phyloP scores from a whole-genome alignment of 92 coral and sea anemone species.

The Porites rus region DNA sequence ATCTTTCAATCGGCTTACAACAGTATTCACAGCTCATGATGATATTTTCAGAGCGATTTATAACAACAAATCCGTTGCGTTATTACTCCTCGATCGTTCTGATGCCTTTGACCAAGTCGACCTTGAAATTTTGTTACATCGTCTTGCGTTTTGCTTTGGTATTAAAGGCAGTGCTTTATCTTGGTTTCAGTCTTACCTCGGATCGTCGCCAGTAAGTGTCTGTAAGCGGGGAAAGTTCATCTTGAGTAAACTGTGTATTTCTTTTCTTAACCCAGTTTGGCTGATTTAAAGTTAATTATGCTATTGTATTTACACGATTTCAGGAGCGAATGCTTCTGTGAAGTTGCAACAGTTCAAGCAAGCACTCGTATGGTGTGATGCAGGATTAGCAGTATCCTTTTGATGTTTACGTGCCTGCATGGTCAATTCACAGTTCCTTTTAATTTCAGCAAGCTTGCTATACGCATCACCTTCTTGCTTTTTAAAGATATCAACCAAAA shows the following conservation, averaged over 20 bases:
- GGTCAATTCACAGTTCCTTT: too few relatives aligned
- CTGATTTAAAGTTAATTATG: too few relatives aligned
- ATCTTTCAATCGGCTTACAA: slow-evolving; percentile 56
- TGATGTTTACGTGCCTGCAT: too few relatives aligned
- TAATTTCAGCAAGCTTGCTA: too few relatives aligned
- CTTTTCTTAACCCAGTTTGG: too few relatives aligned
- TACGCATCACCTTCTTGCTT: too few relatives aligned
- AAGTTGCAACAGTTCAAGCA: too few relatives aligned
- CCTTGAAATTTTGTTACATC: slow-evolving; percentile 6
- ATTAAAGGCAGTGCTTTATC: slow-evolving; percentile 5
- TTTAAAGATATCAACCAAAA: too few relatives aligned
- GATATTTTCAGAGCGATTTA: slow-evolving; percentile 36
- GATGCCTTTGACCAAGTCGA: slow-evolving; percentile 24
- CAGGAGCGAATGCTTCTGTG: too few relatives aligned
- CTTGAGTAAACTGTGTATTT: not conserved
- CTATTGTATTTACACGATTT: too few relatives aligned
- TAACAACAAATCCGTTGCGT: not conserved
- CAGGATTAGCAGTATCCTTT: too few relatives aligned
- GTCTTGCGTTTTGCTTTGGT: not conserved
- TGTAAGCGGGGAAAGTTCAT: not conserved
- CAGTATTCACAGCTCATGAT: slow-evolving; percentile 33
- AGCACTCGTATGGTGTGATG: too few relatives aligned
- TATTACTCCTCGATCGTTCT: slow-evolving; percentile 2
- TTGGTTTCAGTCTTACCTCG: not conserved
- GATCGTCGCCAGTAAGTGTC: slow-evolving; percentile 3